These are phyloP conservation scores for Sigmodon hispidus DNA, from an alignment of 2,113 vertebrate species.

Conservation along the genomic window DNA sequence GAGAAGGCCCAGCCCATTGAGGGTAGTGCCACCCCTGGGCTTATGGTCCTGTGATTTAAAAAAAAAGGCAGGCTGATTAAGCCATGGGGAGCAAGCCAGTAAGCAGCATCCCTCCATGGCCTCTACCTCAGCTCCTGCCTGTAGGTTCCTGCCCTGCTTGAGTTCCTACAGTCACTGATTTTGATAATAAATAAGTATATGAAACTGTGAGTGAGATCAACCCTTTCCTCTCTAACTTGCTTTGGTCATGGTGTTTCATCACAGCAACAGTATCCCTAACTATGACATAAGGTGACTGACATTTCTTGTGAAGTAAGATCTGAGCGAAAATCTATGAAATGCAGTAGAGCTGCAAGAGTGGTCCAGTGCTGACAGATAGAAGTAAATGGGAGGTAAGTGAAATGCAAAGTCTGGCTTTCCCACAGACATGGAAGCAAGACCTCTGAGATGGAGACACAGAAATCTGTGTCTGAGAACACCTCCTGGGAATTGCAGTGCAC, in stretches of 20 bases:
- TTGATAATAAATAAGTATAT: not conserved
- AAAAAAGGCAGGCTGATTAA: not conserved
- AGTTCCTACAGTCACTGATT: not conserved
- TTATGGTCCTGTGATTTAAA: not conserved
- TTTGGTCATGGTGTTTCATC: not conserved
- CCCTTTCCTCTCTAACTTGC: not conserved
- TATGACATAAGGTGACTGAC: not conserved
- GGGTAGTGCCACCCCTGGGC: not conserved
- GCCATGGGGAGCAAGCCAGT: not conserved
- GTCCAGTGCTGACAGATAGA: not conserved
- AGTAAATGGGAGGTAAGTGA: not conserved
- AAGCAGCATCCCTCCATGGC: not conserved
- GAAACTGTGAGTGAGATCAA: not conserved
- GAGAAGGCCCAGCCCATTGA: not conserved
- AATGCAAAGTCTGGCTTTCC: not conserved
- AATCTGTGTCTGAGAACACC: not conserved
- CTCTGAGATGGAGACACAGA: not conserved
- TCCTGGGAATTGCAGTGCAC: not conserved
- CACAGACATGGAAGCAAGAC: not conserved
- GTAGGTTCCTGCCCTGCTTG: not conserved
- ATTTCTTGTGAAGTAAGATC: not conserved
- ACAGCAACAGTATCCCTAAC: not conserved
- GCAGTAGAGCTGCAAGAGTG: not conserved
- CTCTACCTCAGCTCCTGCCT: not conserved
- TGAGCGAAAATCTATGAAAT: not conserved